Conservation (phyloP, 2,888 invertebrate species). For the Urechis unicinctus region DNA sequence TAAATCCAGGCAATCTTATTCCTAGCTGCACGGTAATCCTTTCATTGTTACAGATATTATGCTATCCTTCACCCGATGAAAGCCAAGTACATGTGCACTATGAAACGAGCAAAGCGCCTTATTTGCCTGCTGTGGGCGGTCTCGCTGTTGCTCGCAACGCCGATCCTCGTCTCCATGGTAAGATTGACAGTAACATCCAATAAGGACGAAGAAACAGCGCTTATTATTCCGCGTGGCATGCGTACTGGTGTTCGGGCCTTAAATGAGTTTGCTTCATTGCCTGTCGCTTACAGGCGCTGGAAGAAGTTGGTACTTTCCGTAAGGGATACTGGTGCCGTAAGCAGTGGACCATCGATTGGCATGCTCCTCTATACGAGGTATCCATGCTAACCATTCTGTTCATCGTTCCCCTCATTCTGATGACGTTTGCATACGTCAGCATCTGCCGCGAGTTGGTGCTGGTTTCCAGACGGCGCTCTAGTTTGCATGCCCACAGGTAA, state of each 20-base stretch:
- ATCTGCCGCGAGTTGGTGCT: conserved; percentile 57
- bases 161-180: conserved; percentile 62
- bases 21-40: too few relatives aligned
- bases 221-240: not conserved
- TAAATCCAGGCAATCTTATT: too few relatives aligned
- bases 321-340: conserved; percentile 60
- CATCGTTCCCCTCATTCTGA: conserved; percentile 60
- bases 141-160: conserved; percentile 59
- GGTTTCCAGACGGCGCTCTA: not conserved
- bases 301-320: not conserved
- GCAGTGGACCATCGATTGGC: conserved; percentile 45
- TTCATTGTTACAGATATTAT: conserved; percentile 57
- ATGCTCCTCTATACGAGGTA: conserved; percentile 58
- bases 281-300: not conserved
- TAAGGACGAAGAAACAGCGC: not conserved
- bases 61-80: conserved; percentile 67
- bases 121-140: conserved; percentile 60
- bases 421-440: conserved; percentile 62
- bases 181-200: conserved; percentile 11
- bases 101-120: conserved; percentile 61
- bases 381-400: conserved; percentile 63
- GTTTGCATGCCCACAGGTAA: too few relatives aligned
- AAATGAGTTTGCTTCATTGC: too few relatives aligned
- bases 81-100: conserved; percentile 64
- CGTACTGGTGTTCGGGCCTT: too few relatives aligned